These are phyloP conservation scores for Lampris incognitus DNA, from an alignment of 2,113 vertebrate species.

Conservation along the genomic window DNA sequence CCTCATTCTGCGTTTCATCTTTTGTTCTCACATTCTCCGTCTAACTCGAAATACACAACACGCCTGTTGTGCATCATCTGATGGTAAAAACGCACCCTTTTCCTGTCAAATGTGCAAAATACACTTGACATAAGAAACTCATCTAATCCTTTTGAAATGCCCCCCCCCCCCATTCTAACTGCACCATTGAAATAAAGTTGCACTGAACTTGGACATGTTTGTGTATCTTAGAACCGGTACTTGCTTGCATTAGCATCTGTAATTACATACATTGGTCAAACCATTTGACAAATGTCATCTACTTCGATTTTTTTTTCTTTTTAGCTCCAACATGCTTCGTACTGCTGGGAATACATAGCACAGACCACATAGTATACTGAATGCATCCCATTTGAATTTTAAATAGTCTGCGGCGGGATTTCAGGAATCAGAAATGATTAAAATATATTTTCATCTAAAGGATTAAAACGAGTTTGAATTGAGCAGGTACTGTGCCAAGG, in stretches of 20 bases:
- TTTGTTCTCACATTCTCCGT: too few relatives aligned
- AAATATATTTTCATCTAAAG: too few relatives aligned
- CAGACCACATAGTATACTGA: background rate
- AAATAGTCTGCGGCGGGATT: too few relatives aligned
- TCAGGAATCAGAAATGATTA: too few relatives aligned
- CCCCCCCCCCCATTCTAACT: slow-evolving; percentile 32
- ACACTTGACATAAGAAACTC: too few relatives aligned
- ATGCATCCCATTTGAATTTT: too few relatives aligned
- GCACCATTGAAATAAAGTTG: slow-evolving; percentile 19
- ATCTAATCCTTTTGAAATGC: background rate
- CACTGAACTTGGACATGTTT: slow-evolving; percentile 42
- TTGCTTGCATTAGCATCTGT: slow-evolving; percentile 47
- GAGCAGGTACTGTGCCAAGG: too few relatives aligned
- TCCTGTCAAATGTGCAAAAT: background rate
- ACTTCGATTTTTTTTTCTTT: slow-evolving; percentile 52
- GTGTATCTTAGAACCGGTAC: slow-evolving; percentile 51
- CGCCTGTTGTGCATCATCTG: too few relatives aligned
- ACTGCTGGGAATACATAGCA: slow-evolving; percentile 21
- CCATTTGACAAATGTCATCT: slow-evolving; percentile 50
- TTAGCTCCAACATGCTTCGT: slow-evolving; percentile 19
- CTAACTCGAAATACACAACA: too few relatives aligned
- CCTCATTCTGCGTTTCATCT: too few relatives aligned
- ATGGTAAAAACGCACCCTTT: background rate
- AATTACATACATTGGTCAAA: slow-evolving; percentile 55
- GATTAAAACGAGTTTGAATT: too few relatives aligned